phyloP scores from a whole-genome alignment of 2,797 vertebrate species.

The Acanthurus lineatus region DNA sequence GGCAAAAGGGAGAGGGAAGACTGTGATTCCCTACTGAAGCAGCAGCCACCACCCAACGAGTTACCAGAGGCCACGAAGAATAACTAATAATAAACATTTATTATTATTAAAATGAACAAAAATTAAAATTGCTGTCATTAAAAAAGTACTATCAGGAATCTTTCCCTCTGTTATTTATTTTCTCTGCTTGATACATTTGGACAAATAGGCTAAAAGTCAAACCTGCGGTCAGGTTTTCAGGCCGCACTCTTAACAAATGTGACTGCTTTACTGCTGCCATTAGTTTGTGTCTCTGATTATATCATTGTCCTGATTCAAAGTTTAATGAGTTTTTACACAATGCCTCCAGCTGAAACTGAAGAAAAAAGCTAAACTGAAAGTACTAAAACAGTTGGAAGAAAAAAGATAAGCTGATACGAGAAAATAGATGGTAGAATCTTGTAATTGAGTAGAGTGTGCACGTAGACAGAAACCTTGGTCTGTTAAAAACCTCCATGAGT shows the following conservation, averaged over 20 bases:
- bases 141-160: neutral
- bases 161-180: neutral
- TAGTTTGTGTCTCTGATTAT: slow-evolving; percentile 57
- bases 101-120: slow-evolving; percentile 37
- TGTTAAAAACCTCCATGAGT: neutral
- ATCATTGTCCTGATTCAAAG: slow-evolving; percentile 63
- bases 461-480: neutral
- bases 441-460: neutral
- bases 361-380: slow-evolving; percentile 16
- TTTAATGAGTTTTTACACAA: slow-evolving; percentile 59
- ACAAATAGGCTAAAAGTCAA: slow-evolving; percentile 5
- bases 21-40: slow-evolving; percentile 32
- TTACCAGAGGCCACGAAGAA: slow-evolving; percentile 22
- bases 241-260: slow-evolving; percentile 28
- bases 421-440: slow-evolving; percentile 27
- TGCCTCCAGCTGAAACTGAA: slow-evolving; percentile 43
- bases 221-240: slow-evolving; percentile 33
- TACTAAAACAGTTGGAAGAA: slow-evolving; percentile 18
- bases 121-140: slow-evolving; percentile 4
- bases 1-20: slow-evolving; percentile 13
- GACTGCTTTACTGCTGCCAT: slow-evolving; percentile 7
- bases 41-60: slow-evolving; percentile 4
- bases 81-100: slow-evolving; percentile 20
- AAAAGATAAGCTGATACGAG: slow-evolving; percentile 16
- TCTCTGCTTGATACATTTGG: neutral